A percentile compares a stretch with the other conserved stretches of the same genome.
Evolutionary conservation across 1,140 invertebrate genomes (phyloP).

Genomic region (Diorhabda elongata): DNA sequence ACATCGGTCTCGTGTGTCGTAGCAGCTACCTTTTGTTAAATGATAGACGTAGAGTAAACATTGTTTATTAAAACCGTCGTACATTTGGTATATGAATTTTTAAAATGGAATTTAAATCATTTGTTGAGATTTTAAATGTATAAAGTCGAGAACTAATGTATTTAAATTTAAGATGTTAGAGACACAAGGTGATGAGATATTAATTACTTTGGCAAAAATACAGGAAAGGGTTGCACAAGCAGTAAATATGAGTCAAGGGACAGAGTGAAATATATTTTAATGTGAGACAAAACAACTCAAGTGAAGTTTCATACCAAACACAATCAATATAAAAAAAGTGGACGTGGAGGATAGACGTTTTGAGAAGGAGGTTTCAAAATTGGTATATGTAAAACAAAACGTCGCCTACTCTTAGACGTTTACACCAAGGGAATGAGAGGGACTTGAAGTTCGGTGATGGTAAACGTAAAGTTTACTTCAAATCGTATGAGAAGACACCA

Average conservation of each 20-base stretch:
- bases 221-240: background rate
- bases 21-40: no score
- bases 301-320: no score
- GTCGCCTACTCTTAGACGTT: background rate
- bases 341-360: background rate
- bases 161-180: background rate
- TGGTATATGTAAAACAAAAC: background rate
- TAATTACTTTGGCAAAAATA: background rate
- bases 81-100: no score
- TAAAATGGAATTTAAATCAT: no score
- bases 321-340: no score
- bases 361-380: background rate
- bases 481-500: no score
- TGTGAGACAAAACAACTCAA: background rate
- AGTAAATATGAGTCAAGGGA: background rate
- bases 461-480: no score
- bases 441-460: background rate
- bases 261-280: background rate
- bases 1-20: no score
- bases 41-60: no score
- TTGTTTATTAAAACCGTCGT: no score
- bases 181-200: background rate
- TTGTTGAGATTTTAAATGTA: no score
- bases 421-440: background rate
- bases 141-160: no score